These are phyloP conservation scores for Megaceryle maxima DNA, from an alignment of 2,113 vertebrate species.

Conservation along the genomic window DNA sequence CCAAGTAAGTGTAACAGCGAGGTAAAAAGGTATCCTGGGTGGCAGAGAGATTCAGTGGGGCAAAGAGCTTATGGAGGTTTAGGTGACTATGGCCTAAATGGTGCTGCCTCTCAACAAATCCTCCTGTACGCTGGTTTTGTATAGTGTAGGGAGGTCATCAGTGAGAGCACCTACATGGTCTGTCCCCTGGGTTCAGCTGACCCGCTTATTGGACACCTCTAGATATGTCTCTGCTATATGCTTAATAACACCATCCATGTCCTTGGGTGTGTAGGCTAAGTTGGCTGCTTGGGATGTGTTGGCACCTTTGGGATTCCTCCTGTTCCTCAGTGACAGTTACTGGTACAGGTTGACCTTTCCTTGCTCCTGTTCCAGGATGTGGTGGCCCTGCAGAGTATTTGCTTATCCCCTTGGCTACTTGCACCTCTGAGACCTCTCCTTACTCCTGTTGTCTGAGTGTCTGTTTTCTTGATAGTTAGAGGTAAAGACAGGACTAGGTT, in stretches of 20 bases:
- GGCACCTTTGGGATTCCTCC: neutral
- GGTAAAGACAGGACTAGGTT: neutral
- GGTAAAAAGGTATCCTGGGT: neutral
- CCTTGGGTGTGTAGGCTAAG: accelerated
- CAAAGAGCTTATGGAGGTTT: neutral
- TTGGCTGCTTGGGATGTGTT: neutral
- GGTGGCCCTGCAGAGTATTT: neutral
- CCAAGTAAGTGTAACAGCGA: neutral
- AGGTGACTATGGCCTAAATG: accelerated
- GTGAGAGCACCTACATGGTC: neutral
- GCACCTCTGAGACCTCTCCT: neutral
- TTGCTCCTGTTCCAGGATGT: accelerated
- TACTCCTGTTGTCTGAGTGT: neutral
- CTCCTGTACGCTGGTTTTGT: neutral
- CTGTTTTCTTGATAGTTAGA: neutral
- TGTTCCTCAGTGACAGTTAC: accelerated
- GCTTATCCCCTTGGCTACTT: neutral
- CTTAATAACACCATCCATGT: too few species aligned
- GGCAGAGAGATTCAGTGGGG: neutral
- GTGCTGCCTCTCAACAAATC: neutral
- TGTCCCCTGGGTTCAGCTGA: neutral
- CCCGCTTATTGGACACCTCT: accelerated
- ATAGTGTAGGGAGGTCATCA: accelerated
- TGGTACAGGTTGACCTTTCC: neutral
- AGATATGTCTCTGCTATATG: accelerated